Evolutionary conservation across 1,140 invertebrate genomes (phyloP), one percentile per base, ranked within the genome.

Genomic region (Halictus rubicundus): DNA sequence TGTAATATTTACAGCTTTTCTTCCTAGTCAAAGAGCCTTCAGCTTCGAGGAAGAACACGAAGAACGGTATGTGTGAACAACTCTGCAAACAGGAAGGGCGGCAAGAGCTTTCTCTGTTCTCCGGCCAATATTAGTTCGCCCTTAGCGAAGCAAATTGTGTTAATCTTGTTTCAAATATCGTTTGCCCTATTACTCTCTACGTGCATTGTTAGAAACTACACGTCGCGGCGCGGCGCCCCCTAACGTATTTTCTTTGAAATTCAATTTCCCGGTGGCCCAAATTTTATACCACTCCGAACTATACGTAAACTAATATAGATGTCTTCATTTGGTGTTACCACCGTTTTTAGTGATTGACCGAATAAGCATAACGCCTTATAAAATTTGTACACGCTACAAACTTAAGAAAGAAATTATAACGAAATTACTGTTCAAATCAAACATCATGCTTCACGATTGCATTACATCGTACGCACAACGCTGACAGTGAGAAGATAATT

Each of bases 1-100:
- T 72, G 23, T 54, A 72, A 64, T 78, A 72, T 78, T 72, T 78
- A 32, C 75, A 64, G 19, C 46, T 23, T 63, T 78, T 72, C 76
- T 64, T 54, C 42, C 23, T 32, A 64, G 46, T 70, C 46, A 72
- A 78, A 78, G 46, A 27, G 76, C 10, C 21, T 54, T 54, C 21
- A 19, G 42, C n/a, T 32, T 39, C 42, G 46, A 27, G 73, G 64
- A 49, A 63, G 32, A 78, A 63, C 68, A 10, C 46, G 59, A 61
- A 39, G n/a, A 70, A 27, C 46, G 19, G 10, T 54, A 42, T 32
- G 76, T 73, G 63, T 59, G 75, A 73, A 71, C 32, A 46, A 60
- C 37, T 71, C 23, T 12, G 68, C 32, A 64, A 64, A 78, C 32
- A 71, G 59, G 37, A 14, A 37, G 59, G 46, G n/a, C 7, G 23